A percentile compares a stretch with the other conserved stretches of the same genome.
Conservation (phyloP, 2,113 vertebrate species). For the Lamprologus speciosus region DNA sequence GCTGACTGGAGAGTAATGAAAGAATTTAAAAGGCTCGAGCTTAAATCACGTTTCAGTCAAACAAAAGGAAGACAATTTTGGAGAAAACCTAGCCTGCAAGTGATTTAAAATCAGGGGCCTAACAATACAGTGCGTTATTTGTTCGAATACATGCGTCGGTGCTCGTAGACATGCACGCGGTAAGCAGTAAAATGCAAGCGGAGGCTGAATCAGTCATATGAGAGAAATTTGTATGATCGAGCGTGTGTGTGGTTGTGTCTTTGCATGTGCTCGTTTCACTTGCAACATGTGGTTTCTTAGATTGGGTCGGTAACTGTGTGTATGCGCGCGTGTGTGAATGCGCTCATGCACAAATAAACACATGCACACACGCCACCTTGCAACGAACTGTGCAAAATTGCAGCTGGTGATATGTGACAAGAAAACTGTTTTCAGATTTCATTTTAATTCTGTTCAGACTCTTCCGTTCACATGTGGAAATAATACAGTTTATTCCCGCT, state of each 20-base stretch:
- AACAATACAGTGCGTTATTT: neutral
- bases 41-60: conserved; percentile 43
- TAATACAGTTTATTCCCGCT: conserved; percentile 18
- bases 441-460: conserved; percentile 3
- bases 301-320: neutral
- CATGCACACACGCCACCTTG: neutral
- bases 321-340: neutral
- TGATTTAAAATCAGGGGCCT: conserved; percentile 34
- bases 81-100: conserved; percentile 32
- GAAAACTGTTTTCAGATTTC: conserved; percentile 43
- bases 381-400: neutral
- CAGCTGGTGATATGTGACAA: conserved; percentile 29
- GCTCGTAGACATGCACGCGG: neutral
- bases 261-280: neutral
- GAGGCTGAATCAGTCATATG: neutral
- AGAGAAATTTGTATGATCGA: neutral
- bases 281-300: conserved; percentile 6
- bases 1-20: conserved; percentile 39
- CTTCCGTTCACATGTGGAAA: conserved; percentile 31
- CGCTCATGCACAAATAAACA: neutral
- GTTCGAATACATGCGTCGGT: neutral
- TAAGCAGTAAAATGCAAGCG: neutral
- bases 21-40: conserved; percentile 10
- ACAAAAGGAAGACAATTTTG: conserved; percentile 36
- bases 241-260: neutral